A percentile compares a stretch with the other conserved stretches of the same genome.
These are phyloP conservation scores for Mustela lutreola DNA, from an alignment of 2,113 vertebrate species.

Conservation along the genomic window DNA sequence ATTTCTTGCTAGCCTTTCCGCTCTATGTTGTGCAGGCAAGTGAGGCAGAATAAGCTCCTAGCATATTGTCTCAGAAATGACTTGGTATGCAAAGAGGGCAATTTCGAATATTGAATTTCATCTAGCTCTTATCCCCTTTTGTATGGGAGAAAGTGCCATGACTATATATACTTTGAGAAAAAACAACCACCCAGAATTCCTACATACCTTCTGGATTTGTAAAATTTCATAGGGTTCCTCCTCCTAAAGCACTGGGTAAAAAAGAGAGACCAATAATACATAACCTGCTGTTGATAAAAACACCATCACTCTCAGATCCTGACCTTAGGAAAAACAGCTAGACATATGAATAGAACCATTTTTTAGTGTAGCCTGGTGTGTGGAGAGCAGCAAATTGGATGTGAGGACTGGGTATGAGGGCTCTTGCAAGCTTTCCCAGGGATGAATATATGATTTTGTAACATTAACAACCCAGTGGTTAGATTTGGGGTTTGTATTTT, in stretches of 20 bases:
- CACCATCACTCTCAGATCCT: neutral
- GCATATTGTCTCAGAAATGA: neutral
- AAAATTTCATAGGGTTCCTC: conserved; percentile 43
- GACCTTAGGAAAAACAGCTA: neutral
- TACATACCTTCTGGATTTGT: neutral
- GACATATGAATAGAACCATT: neutral
- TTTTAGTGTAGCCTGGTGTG: neutral
- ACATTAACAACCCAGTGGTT: neutral
- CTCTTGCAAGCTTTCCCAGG: neutral
- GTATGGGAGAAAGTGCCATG: neutral
- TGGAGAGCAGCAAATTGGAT: neutral
- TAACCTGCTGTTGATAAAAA: neutral
- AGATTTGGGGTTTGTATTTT: neutral
- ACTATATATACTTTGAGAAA: neutral
- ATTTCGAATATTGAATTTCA: conserved; percentile 53
- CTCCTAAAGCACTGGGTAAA: neutral
- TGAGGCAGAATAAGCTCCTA: neutral
- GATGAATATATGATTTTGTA: neutral
- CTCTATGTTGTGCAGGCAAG: neutral
- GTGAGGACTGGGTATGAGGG: neutral
- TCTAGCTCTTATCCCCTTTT: conserved; percentile 9
- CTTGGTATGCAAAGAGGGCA: neutral
- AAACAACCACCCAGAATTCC: conserved; percentile 22
- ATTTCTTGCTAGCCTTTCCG: conserved; percentile 34
- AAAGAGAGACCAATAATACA: neutral